Evolutionary conservation across 2,888 invertebrate species (phyloP), one percentile per base, ranked within the genome.

Genomic region (Clistopyga incitator): DNA sequence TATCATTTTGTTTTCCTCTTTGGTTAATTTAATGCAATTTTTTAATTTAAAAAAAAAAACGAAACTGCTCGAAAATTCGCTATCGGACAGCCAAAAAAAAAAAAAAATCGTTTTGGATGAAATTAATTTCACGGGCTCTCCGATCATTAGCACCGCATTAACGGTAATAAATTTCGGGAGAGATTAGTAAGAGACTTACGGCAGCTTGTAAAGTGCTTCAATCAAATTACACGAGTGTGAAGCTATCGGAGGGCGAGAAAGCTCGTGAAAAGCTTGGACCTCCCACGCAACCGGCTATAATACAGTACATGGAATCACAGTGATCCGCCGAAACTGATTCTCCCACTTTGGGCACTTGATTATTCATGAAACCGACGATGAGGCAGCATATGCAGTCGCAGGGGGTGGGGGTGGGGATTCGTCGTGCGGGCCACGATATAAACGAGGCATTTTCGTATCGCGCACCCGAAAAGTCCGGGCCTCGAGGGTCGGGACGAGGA

Each of bases 321-420:
- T 68, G 34, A 68, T 29, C 8, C 45, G 47, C 29, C 64, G n/a
- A 6, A 50, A 47, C 76, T 56, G 64, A 47, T 23, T 75, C 47
- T 52, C 56, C 47, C 71, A 25, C 42, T 76, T 47, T 77, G 65
- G 65, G 18, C 65, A 61, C 78, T 85, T 85, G 78, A 81, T 84
- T 81, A 86, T 86, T 86, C 85, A 86, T 78, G 80, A 82, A 83
- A 81, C 78, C 70, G 61, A 71, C 68, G 79, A 83, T 82, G 71
- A 78, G 71, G 47, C 71, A 74, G 71, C 81, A 83, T 83, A 83
- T 84, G 84, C 76, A 82, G 54, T 76, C 59, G 61, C 68, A 29
- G 67, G 65, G 74, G 74, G 54, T 76, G 59, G 61, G 64, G 20
- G 67, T 59, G 74, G 74, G 56, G 47, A 72, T 45, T 50, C 18